Evolutionary conservation across 2,113 vertebrate genomes (phyloP).

Genomic region (Chlorodrepanis virens): DNA sequence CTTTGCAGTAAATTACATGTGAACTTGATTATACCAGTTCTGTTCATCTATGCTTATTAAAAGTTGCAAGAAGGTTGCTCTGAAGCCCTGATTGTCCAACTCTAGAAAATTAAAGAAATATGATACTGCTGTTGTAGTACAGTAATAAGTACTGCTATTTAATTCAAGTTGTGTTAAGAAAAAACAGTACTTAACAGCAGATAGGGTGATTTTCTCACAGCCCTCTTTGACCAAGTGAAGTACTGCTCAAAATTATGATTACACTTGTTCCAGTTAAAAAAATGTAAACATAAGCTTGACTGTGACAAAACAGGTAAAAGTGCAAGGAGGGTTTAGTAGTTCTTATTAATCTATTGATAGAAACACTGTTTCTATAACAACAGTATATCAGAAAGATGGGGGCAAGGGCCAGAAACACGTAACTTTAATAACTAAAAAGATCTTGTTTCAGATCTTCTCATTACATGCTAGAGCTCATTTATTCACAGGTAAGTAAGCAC

Average conservation of each 20-base stretch:
- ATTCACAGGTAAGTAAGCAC: not conserved
- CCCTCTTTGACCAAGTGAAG: not conserved
- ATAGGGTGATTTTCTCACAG: not conserved
- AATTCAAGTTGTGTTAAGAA: not conserved
- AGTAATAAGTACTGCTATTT: not conserved
- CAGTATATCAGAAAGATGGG: not conserved
- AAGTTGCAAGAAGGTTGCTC: not conserved
- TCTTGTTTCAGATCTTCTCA: not conserved
- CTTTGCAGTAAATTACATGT: not conserved
- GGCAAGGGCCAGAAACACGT: not conserved
- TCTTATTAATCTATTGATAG: not conserved
- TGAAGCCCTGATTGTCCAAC: not conserved
- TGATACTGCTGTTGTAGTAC: accelerated
- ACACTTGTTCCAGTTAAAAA: not conserved
- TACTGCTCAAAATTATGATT: not conserved
- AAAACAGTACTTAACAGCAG: not conserved
- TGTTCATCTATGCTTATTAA: not conserved
- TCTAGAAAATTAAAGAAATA: not conserved
- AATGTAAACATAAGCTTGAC: not conserved
- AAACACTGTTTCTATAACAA: constrained; percentile 10
- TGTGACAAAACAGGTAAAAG: not conserved
- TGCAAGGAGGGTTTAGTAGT: not conserved
- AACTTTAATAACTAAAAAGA: not conserved
- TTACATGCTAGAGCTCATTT: not conserved
- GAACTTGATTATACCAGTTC: not conserved